A percentile compares a stretch with the other conserved stretches of the same genome.
phyloP scores from a whole-genome alignment of 2,797 vertebrate genomes.

The Gallinago solitaria region DNA sequence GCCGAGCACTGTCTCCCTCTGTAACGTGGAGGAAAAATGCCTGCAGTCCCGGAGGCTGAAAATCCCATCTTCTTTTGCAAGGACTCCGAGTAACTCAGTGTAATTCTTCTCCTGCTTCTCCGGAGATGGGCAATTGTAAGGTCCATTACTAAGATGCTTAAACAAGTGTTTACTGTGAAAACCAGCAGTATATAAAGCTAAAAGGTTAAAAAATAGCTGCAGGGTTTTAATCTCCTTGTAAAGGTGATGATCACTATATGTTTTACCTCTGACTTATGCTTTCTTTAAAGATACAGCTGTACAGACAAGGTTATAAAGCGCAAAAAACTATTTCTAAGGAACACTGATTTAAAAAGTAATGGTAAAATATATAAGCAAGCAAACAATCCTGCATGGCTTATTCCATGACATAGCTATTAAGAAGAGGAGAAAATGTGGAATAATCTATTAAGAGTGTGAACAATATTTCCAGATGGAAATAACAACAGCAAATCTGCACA shows the following conservation, averaged over 20 bases:
- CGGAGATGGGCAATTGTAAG: background rate
- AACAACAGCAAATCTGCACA: background rate
- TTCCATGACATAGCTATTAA: background rate
- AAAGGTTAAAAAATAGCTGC: constrained; percentile 36
- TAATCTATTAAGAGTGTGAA: background rate
- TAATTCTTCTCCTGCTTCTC: constrained; percentile 8
- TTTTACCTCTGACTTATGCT: background rate
- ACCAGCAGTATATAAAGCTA: background rate
- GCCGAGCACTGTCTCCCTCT: background rate
- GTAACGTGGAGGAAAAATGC: background rate
- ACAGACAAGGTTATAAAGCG: background rate
- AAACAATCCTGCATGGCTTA: background rate
- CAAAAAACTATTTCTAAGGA: background rate
- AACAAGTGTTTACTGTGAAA: background rate
- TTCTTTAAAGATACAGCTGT: background rate
- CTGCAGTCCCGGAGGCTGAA: background rate
- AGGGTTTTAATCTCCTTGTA: constrained; percentile 12
- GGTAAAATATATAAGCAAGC: background rate
- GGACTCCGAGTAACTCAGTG: background rate
- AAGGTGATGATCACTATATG: background rate
- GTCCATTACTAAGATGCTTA: background rate
- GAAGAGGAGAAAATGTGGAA: background rate
- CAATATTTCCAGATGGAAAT: background rate
- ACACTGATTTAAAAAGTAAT: background rate
- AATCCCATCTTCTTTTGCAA: constrained; percentile 32